phyloP scores from a whole-genome alignment of 2,888 invertebrate species.

The Cancer borealis region DNA sequence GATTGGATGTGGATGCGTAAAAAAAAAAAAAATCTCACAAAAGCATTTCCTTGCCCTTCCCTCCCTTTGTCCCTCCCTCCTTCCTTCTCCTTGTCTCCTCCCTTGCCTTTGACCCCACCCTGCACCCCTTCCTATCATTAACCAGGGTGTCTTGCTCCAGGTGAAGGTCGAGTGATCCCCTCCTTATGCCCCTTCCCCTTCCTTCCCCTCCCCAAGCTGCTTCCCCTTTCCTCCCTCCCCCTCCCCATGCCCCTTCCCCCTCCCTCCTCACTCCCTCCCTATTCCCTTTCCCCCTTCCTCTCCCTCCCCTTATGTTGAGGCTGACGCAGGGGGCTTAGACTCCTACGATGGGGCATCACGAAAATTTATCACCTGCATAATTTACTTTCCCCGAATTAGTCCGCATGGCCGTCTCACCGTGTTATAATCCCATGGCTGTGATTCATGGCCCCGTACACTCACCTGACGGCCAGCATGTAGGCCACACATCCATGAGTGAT shows the following conservation, averaged over 20 bases:
- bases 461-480: background rate
- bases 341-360: background rate
- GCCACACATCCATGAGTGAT: background rate
- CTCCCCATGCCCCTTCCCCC: background rate
- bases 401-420: background rate
- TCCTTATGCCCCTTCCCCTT: background rate
- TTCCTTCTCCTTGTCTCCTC: background rate
- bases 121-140: background rate
- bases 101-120: background rate
- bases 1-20: background rate
- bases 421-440: background rate
- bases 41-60: background rate
- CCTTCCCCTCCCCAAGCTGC: no score
- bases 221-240: background rate
- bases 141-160: background rate
- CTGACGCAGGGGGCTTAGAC: background rate
- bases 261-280: no score
- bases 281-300: background rate
- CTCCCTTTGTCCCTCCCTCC: background rate
- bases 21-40: background rate
- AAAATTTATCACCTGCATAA: background rate
- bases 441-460: background rate
- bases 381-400: background rate
- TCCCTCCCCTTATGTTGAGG: background rate
- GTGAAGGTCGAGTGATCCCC: background rate